Evolutionary conservation across 2,797 vertebrate genomes (phyloP).

Genomic region (Pelodytes ibericus): DNA sequence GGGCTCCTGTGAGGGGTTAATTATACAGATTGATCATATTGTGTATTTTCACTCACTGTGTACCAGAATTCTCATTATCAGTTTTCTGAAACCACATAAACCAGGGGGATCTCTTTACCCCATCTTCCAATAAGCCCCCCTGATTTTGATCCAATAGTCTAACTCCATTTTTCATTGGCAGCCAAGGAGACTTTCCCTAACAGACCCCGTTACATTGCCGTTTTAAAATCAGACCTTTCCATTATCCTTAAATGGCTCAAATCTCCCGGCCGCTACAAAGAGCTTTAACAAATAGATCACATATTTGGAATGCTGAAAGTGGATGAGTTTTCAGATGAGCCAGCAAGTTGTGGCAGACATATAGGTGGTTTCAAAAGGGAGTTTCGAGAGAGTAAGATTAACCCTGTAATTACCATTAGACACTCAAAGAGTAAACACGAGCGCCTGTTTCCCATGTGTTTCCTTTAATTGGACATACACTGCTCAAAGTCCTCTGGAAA

Average conservation of each 20-base stretch:
- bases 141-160: background rate
- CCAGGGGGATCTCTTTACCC: no score
- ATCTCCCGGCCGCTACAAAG: background rate
- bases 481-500: no score
- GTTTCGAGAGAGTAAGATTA: background rate
- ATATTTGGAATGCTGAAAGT: background rate
- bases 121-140: background rate
- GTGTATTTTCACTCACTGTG: background rate
- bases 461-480: no score
- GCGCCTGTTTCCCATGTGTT: no score
- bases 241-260: slow-evolving; percentile 4
- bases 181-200: background rate
- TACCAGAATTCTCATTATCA: no score
- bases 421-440: background rate
- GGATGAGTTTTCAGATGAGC: background rate
- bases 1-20: background rate
- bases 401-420: background rate
- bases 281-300: background rate
- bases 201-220: background rate
- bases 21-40: background rate
- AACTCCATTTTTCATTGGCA: background rate
- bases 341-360: background rate
- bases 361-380: background rate
- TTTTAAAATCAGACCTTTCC: background rate
- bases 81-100: background rate